Evolutionary conservation across 2,797 vertebrate species (phyloP).

Genomic region (Fistularia tabacaria): DNA sequence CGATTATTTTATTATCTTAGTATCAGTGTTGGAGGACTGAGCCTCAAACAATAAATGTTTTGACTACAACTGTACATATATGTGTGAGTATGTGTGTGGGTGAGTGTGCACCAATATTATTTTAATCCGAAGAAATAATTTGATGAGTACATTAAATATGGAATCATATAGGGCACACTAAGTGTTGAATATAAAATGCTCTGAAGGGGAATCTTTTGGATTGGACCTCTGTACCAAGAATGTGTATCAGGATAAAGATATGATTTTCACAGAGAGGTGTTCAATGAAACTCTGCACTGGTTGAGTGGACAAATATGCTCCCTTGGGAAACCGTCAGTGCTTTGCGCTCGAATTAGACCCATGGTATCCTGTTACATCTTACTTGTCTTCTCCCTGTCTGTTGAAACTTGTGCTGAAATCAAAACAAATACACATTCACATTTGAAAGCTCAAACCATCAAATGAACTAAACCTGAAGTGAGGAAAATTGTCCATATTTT

Average conservation of each 20-base stretch:
- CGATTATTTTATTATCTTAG: constrained; percentile 53
- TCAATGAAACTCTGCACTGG: constrained; percentile 58
- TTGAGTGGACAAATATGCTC: constrained; percentile 65
- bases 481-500: too few species aligned
- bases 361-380: constrained; percentile 40
- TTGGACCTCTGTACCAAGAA: constrained; percentile 16
- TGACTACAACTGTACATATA: constrained; percentile 17
- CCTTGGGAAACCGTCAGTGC: constrained; percentile 54
- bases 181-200: not conserved
- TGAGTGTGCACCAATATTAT: not conserved
- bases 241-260: constrained; percentile 53
- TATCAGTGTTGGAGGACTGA: constrained; percentile 28
- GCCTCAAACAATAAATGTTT: constrained; percentile 22
- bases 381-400: constrained; percentile 32
- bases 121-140: too few species aligned
- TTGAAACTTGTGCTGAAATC: constrained; percentile 15
- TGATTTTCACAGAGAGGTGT: constrained; percentile 56
- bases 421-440: constrained; percentile 7
- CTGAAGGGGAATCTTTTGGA: not conserved
- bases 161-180: too few species aligned
- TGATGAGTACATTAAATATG: too few species aligned
- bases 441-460: too few species aligned
- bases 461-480: too few species aligned
- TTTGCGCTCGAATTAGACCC: constrained; percentile 54
- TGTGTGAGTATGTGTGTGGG: constrained; percentile 1